A percentile compares a stretch with the other conserved stretches of the same genome.
Evolutionary conservation across 2,113 vertebrate species (phyloP).

Genomic region (Ceuthmochares aereus): DNA sequence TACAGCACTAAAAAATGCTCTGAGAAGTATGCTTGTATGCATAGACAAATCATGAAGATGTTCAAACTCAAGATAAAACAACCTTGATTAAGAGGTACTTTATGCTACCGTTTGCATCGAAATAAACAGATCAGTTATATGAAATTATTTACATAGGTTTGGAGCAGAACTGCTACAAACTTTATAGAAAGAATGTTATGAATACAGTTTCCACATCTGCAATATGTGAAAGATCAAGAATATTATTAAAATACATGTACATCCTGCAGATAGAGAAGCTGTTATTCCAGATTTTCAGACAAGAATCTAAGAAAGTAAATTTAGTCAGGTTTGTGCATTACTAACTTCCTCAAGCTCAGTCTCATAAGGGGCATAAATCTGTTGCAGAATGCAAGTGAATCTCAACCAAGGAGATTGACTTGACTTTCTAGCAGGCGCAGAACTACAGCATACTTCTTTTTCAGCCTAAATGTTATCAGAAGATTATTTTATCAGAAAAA

Average conservation of each 20-base stretch:
- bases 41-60: neutral
- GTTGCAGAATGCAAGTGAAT: neutral
- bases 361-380: slow-evolving; percentile 15
- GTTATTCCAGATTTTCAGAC: neutral
- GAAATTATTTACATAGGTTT: neutral
- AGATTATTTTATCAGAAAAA: slow-evolving; percentile 22
- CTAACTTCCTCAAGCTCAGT: neutral
- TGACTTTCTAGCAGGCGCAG: neutral
- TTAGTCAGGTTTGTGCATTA: neutral
- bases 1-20: neutral
- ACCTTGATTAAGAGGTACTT: neutral
- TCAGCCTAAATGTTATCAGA: neutral
- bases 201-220: neutral
- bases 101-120: neutral
- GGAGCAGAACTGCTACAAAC: neutral
- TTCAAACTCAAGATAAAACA: neutral
- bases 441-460: neutral
- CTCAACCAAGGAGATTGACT: neutral
- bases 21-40: neutral
- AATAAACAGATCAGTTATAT: neutral
- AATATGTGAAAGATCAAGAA: neutral
- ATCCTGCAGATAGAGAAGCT: neutral
- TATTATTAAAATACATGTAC: neutral
- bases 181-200: neutral
- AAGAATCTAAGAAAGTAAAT: neutral